phyloP scores from a whole-genome alignment of 2,888 invertebrate genomes.

The Ephialtes manifestator region DNA sequence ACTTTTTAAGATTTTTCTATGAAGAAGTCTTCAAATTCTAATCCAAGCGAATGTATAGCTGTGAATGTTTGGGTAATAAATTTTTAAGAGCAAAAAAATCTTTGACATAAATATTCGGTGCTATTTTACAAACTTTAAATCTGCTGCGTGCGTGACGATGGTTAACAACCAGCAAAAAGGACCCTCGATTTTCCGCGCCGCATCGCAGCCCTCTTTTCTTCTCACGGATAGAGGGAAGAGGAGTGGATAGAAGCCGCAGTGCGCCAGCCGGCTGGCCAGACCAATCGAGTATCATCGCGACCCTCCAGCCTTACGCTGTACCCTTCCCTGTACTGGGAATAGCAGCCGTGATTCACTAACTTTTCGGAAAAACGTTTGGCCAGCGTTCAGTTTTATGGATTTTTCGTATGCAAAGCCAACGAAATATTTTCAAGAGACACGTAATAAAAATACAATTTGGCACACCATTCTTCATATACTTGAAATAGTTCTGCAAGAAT shows the following conservation, averaged over 20 bases:
- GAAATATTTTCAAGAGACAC: background rate
- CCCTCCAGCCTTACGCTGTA: constrained; percentile 17
- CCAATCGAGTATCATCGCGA: constrained; percentile 54
- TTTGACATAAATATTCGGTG: too few relatives aligned
- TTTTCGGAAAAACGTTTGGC: constrained; percentile 22
- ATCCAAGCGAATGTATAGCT: too few relatives aligned
- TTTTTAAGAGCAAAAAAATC: too few relatives aligned
- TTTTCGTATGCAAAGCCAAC: background rate
- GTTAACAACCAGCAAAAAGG: background rate
- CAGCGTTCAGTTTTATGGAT: constrained; percentile 1
- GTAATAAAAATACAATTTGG: background rate
- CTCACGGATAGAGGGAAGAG: constrained; percentile 46
- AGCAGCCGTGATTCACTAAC: constrained; percentile 8
- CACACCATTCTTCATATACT: background rate
- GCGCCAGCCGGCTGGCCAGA: constrained; percentile 65
- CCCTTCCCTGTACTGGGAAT: constrained; percentile 16
- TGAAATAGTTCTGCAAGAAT: too few relatives aligned
- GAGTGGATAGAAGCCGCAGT: constrained; percentile 65
- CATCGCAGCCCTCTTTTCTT: constrained; percentile 40
- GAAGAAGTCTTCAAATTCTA: too few relatives aligned
- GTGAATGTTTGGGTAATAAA: too few relatives aligned
- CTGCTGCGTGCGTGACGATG: background rate
- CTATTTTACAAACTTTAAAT: too few relatives aligned
- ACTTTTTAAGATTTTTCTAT: too few relatives aligned
- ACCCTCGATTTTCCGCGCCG: constrained; percentile 43